Evolutionary conservation across 2,113 vertebrate species (phyloP).

Genomic region (Saccopteryx leptura): DNA sequence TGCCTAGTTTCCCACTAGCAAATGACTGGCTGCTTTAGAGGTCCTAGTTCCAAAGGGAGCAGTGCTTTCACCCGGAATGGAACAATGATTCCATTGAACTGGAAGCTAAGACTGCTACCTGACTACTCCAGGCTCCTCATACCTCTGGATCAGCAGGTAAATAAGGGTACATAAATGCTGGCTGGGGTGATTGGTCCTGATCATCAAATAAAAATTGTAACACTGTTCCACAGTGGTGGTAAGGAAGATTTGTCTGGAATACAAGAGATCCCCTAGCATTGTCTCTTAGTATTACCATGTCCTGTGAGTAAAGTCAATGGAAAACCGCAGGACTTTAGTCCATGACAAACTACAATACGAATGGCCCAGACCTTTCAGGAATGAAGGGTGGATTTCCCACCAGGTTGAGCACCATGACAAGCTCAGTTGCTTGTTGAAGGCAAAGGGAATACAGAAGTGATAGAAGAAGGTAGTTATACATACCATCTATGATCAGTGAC

Average conservation of each 20-base stretch:
- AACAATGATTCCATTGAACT: not conserved
- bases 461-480: not conserved
- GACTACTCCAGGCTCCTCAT: not conserved
- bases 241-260: not conserved
- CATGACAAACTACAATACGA: not conserved
- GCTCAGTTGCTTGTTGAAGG: not conserved
- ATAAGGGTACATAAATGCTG: not conserved
- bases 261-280: not conserved
- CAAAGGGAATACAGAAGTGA: not conserved
- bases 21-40: not conserved
- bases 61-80: not conserved
- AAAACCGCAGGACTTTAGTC: not conserved
- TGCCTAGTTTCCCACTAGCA: not conserved
- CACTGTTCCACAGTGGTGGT: not conserved
- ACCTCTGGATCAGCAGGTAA: not conserved
- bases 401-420: not conserved
- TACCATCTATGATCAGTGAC: not conserved
- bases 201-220: not conserved
- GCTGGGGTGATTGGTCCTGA: not conserved
- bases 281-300: not conserved
- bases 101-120: not conserved
- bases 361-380: not conserved
- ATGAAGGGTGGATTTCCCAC: not conserved
- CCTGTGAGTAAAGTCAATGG: not conserved
- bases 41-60: not conserved